Conservation (phyloP, 1,140 invertebrate species). For the Diorhabda carinulata region DNA sequence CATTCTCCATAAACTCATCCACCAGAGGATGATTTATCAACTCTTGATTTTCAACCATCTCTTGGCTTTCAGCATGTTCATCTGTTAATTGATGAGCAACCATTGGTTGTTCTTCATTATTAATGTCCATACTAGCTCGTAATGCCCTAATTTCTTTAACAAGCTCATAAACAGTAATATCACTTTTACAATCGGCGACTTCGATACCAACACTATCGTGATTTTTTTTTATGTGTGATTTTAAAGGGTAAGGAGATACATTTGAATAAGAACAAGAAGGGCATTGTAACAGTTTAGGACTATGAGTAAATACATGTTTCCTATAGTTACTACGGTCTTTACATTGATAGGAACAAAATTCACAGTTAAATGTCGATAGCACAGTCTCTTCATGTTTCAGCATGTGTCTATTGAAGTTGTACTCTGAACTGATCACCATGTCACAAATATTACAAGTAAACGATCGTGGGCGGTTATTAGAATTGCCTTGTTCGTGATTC, state of each 20-base stretch:
- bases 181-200: conserved; percentile 7
- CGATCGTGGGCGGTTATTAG: background rate
- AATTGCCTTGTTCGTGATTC: background rate
- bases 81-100: too few species aligned
- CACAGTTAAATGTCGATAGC: conserved; percentile 9
- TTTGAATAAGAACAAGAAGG: conserved; percentile 30
- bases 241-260: conserved; percentile 33
- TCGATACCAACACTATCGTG: conserved; percentile 24
- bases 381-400: conserved; percentile 11
- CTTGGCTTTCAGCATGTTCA: too few species aligned
- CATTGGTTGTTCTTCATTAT: too few species aligned
- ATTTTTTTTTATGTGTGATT: conserved; percentile 29
- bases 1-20: too few species aligned
- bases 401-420: conserved; percentile 19
- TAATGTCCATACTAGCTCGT: background rate
- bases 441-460: background rate
- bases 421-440: background rate
- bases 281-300: conserved; percentile 28
- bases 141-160: background rate
- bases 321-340: conserved; percentile 34
- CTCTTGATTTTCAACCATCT: too few species aligned
- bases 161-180: background rate
- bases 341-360: conserved; percentile 28
- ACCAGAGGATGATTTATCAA: too few species aligned
- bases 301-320: conserved; percentile 33